A percentile compares a stretch with the other conserved stretches of the same genome.
These are phyloP conservation scores for Disparrhopalites patrizii DNA, from an alignment of 2,888 invertebrate species.

Conservation along the genomic window DNA sequence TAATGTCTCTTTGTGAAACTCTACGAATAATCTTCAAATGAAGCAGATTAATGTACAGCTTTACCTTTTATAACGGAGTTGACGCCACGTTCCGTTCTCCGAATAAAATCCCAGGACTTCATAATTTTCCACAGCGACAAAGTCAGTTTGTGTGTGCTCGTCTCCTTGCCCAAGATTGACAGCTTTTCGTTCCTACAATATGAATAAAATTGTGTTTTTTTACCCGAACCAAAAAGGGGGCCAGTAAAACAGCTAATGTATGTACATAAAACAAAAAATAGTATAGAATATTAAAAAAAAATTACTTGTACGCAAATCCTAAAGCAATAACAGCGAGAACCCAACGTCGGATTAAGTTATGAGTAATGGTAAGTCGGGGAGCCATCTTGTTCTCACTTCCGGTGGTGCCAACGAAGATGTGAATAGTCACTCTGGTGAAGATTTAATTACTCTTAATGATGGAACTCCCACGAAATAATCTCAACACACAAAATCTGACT, in stretches of 20 bases:
- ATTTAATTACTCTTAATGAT: too few species aligned
- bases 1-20: too few species aligned
- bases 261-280: neutral
- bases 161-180: neutral
- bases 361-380: neutral
- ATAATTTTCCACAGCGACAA: conserved; percentile 4
- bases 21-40: too few species aligned
- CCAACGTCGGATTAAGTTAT: neutral
- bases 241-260: neutral
- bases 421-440: too few species aligned
- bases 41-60: too few species aligned
- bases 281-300: neutral
- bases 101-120: neutral
- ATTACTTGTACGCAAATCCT: conserved; percentile 7
- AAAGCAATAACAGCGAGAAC: neutral
- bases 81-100: too few species aligned
- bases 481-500: too few species aligned
- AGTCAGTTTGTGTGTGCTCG: conserved; percentile 1
- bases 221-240: neutral
- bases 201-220: neutral
- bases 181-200: conserved; percentile 7
- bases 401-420: too few species aligned
- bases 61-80: too few species aligned
- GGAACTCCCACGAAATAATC: too few species aligned
- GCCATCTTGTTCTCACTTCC: too few species aligned